Conservation (phyloP, 2,113 vertebrate species). For the Laticauda laticaudata region DNA sequence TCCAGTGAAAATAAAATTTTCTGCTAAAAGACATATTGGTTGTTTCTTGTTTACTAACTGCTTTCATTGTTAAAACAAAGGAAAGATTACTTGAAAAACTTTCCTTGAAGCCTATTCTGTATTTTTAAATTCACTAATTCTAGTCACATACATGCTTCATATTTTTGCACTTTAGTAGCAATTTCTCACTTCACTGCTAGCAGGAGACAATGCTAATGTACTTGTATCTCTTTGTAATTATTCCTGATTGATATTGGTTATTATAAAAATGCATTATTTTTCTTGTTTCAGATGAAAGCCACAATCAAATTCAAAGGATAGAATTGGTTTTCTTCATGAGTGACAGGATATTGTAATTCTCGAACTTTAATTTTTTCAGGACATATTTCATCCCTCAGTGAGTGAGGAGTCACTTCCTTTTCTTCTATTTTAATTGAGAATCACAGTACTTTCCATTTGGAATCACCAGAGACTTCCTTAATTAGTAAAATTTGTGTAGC, state of each 20-base stretch:
- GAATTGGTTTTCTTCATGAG: slow-evolving; percentile 55
- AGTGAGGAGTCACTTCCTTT: slow-evolving; percentile 20
- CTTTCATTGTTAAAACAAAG: slow-evolving; percentile 47
- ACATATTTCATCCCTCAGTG: slow-evolving; percentile 34
- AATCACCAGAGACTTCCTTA: slow-evolving; percentile 4
- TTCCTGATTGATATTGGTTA: slow-evolving; percentile 62
- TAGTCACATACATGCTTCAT: slow-evolving; percentile 53
- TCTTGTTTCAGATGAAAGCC: slow-evolving; percentile 55
- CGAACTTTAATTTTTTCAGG: slow-evolving; percentile 45
- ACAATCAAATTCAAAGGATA: slow-evolving; percentile 53
- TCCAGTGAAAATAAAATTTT: slow-evolving; percentile 38
- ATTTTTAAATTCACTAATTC: slow-evolving; percentile 49
- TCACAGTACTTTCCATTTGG: slow-evolving; percentile 18
- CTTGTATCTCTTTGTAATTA: slow-evolving; percentile 62
- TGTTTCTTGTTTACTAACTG: slow-evolving; percentile 38
- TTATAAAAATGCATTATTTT: slow-evolving; percentile 56
- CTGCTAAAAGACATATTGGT: slow-evolving; percentile 17
- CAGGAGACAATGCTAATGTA: slow-evolving; percentile 56
- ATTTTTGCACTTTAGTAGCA: slow-evolving; percentile 31
- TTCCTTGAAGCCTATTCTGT: slow-evolving; percentile 43
- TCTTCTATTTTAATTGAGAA: slow-evolving; percentile 38
- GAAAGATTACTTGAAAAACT: neutral
- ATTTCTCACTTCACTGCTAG: slow-evolving; percentile 65
- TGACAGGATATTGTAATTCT: slow-evolving; percentile 49
- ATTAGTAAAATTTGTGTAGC: slow-evolving; percentile 22